Conservation (phyloP, 2,888 invertebrate genomes). For the Tetramorium bicarinatum region DNA sequence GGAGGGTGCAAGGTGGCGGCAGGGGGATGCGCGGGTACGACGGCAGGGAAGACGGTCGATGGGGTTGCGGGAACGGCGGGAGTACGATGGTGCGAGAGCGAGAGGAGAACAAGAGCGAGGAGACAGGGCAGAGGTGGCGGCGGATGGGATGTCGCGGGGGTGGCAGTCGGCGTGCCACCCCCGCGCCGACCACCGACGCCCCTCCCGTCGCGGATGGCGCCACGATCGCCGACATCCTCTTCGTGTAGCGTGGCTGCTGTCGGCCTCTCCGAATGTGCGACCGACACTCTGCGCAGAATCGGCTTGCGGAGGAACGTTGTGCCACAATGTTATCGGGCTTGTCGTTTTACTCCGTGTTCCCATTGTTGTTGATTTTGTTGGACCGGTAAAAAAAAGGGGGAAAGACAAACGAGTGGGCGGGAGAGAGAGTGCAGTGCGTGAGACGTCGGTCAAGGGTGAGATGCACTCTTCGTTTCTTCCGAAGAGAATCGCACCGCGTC, state of each 20-base stretch:
- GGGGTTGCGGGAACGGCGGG: constrained; percentile 56
- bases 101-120: constrained; percentile 51
- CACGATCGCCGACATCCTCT: constrained; percentile 60
- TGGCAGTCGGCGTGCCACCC: constrained; percentile 63
- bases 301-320: constrained; percentile 67
- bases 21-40: constrained; percentile 40
- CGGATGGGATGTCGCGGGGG: constrained; percentile 69
- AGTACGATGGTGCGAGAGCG: constrained; percentile 47
- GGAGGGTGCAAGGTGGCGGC: constrained; percentile 40
- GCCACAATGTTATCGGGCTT: constrained; percentile 76
- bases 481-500: constrained; percentile 18
- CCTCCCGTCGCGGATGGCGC: constrained; percentile 60
- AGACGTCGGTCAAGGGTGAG: constrained; percentile 34
- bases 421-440: constrained; percentile 23
- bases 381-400: constrained; percentile 34
- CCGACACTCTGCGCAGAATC: constrained; percentile 76
- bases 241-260: constrained; percentile 60
- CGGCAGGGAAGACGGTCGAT: constrained; percentile 63
- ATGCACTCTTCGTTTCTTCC: constrained; percentile 20
- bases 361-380: constrained; percentile 69
- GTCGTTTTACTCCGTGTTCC: constrained; percentile 73
- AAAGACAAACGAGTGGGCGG: not conserved
- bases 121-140: constrained; percentile 62
- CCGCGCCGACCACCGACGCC: constrained; percentile 66
- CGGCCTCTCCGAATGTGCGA: constrained; percentile 54